Conservation (phyloP, 2,797 vertebrate species). For the Tokudaia tokunoshimensis region DNA sequence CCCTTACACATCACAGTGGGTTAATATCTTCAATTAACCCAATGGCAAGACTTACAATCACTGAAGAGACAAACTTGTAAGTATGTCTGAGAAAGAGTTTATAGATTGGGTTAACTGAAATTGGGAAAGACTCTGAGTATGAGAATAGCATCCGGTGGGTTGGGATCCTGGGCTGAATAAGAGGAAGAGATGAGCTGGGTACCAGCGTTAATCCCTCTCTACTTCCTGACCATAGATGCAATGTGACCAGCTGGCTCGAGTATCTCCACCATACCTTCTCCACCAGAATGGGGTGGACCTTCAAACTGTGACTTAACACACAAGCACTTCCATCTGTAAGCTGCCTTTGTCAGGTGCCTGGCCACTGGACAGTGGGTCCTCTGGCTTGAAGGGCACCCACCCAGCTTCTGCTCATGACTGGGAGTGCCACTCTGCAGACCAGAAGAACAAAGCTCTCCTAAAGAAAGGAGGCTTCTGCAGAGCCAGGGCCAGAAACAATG, state of each 20-base stretch:
- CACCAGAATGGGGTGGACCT: no score
- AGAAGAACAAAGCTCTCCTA: not conserved
- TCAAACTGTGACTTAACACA: not conserved
- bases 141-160: not conserved
- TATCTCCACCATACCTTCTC: not conserved
- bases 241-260: not conserved
- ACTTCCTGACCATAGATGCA: not conserved
- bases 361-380: no score
- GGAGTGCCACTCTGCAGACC: not conserved
- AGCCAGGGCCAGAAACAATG: not conserved
- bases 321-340: not conserved
- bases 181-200: not conserved
- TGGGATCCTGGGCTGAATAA: not conserved
- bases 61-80: not conserved
- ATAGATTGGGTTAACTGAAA: not conserved
- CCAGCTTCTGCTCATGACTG: not conserved
- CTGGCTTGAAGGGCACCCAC: fast-evolving
- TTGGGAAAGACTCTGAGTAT: not conserved
- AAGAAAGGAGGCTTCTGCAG: no score
- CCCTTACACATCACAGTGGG: not conserved
- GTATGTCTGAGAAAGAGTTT: not conserved
- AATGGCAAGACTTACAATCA: not conserved
- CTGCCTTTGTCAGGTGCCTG: not conserved
- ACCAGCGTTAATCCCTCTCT: not conserved
- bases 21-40: not conserved